Evolutionary conservation across 1,140 invertebrate species (phyloP), one percentile per base, ranked within the genome.

Genomic region (Zaprionus nigranus): DNA sequence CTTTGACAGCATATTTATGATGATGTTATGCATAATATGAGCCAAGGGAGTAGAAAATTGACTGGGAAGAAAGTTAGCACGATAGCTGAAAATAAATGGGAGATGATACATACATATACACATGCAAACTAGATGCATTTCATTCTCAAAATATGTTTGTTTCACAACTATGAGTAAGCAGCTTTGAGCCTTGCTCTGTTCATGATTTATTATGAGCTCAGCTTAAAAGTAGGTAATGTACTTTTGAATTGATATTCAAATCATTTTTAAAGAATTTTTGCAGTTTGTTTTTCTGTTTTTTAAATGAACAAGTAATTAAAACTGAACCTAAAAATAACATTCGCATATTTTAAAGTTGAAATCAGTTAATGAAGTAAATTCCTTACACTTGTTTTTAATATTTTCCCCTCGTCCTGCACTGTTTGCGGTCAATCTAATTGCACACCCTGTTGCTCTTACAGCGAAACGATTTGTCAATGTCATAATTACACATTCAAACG

Each of bases 401-500:
- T 38, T 24, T 54, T 34, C 5, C n/a, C n/a, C 22, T 11, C 20
- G 30, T 3, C 3, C 51, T 38, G 26, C 6, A 22, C 17, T 38
- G 28, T 60, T 59, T 20, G 15, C 22, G 13, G 43, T 67, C 22
- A 38, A 57, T n/a, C 54, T 49, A 38, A 57, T 58, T 58, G 64
- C 54, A 34, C 36, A 20, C 53, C 9, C 5, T 57, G 20, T 68
- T 51, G 40, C 56, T 24, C 11, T 30, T 24, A 12, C 24, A 56
- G 26, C 20, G 38, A 46, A 75, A 61, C 65, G 54, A 59, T 75
- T 75, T 59, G 43, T 75, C 67, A 70, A 59, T 64, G 66, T 36
- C 67, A 60, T 58, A 64, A 75, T 75, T 75, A 70, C 43, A 64
- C 38, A 63, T 69, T 56, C 30, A 69, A 58, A 63, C 38, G 58